phyloP scores from a whole-genome alignment of 1,140 invertebrate species.

The Rhyzopertha dominica region DNA sequence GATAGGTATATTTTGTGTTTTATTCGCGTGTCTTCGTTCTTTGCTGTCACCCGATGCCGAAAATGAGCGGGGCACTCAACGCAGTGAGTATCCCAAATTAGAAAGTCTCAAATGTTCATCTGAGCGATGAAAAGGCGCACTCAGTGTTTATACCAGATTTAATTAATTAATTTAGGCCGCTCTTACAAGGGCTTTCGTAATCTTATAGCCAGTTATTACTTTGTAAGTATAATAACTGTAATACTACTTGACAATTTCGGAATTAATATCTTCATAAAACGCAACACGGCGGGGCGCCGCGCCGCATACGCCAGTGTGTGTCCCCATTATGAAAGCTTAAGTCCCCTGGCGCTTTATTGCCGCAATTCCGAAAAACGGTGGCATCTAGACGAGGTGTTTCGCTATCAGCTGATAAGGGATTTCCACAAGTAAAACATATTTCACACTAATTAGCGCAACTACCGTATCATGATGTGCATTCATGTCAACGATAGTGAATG shows the following conservation, averaged over 20 bases:
- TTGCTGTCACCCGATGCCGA: too few species aligned
- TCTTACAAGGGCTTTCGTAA: slow-evolving; percentile 39
- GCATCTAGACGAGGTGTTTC: too few species aligned
- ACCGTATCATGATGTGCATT: too few species aligned
- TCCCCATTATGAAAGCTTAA: slow-evolving; percentile 36
- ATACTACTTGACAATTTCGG: slow-evolving; percentile 43
- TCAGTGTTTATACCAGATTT: slow-evolving; percentile 44
- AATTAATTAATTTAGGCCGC: slow-evolving; percentile 45
- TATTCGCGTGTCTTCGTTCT: too few species aligned
- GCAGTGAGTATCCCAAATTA: slow-evolving; percentile 9
- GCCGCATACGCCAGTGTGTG: slow-evolving; percentile 29
- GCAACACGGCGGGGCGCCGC: slow-evolving; percentile 29
- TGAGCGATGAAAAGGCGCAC: slow-evolving; percentile 22
- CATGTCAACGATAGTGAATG: too few species aligned
- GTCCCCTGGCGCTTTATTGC: too few species aligned
- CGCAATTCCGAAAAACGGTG: too few species aligned
- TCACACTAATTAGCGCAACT: too few species aligned
- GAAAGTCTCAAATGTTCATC: slow-evolving; percentile 11
- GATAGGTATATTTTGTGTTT: too few species aligned
- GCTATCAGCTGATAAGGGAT: too few species aligned
- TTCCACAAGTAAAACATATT: too few species aligned
- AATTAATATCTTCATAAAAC: slow-evolving; percentile 46
- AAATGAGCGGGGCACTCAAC: too few species aligned
- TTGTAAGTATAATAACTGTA: slow-evolving; percentile 44
- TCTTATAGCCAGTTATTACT: slow-evolving; percentile 42